Percentiles rank a stretch among this genome's conserved stretches.
phyloP scores from a whole-genome alignment of 2,888 invertebrate genomes.

The Synanthedon andrenaeformis region DNA sequence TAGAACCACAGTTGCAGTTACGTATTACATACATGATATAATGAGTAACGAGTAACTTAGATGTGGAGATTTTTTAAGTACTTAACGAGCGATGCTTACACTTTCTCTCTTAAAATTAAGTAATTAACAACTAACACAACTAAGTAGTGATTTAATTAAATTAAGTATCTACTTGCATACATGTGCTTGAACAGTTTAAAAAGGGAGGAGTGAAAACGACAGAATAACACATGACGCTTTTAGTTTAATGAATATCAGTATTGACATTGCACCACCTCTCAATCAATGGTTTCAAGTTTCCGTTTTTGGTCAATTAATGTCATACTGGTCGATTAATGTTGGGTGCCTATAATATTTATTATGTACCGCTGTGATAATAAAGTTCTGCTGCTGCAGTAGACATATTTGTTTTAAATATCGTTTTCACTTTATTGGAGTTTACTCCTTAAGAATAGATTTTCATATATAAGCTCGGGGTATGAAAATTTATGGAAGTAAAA shows the following conservation, averaged over 20 bases:
- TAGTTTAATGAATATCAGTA: background rate
- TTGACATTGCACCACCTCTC: conserved; percentile 1
- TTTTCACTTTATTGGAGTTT: no score
- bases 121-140: no score
- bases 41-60: conserved; percentile 8
- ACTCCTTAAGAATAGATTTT: no score
- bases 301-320: conserved; percentile 4
- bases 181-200: no score
- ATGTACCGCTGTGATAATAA: background rate
- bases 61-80: background rate
- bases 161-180: no score
- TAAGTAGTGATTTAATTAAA: no score
- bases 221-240: background rate
- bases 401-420: no score
- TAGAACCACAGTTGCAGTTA: conserved; percentile 20
- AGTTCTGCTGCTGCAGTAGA: background rate
- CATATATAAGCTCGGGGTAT: no score
- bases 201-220: no score
- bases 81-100: no score
- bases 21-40: conserved; percentile 10
- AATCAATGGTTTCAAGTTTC: conserved; percentile 6
- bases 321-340: conserved; percentile 1
- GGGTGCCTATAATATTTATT: background rate
- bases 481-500: no score
- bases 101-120: no score